Conservation (phyloP, 2,888 invertebrate species). For the Ophion slaviceki region DNA sequence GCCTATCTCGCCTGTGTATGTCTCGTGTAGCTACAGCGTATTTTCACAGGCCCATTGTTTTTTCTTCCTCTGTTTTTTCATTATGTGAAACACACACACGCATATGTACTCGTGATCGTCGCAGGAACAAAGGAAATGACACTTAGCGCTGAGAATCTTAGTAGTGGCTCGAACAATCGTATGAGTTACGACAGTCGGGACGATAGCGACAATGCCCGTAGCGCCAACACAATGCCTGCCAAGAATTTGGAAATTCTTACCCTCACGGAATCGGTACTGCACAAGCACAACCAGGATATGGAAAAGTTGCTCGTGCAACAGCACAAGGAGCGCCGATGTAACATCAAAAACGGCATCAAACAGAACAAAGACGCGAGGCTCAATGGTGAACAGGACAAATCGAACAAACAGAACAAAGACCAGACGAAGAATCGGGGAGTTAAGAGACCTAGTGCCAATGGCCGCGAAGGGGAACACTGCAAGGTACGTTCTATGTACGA, state of each 20-base stretch:
- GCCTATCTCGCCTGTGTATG: too few species aligned
- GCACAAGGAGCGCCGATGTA: conserved; percentile 87
- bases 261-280: conserved; percentile 87
- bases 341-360: conserved; percentile 84
- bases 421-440: conserved; percentile 84
- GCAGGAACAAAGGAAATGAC: conserved; percentile 83
- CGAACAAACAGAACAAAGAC: conserved; percentile 72
- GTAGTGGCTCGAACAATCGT: conserved; percentile 86
- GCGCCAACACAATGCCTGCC: conserved; percentile 73
- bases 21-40: neutral
- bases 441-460: conserved; percentile 87
- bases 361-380: conserved; percentile 83
- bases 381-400: conserved; percentile 82
- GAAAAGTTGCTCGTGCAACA: conserved; percentile 90
- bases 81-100: neutral
- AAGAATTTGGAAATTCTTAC: conserved; percentile 84
- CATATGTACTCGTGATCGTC: conserved; percentile 2
- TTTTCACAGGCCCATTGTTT: conserved; percentile 3
- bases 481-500: conserved; percentile 74
- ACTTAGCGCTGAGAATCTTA: conserved; percentile 86
- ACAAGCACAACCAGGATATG: conserved; percentile 91
- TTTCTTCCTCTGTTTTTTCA: neutral
- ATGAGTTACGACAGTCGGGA: conserved; percentile 84
- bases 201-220: conserved; percentile 84
- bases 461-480: conserved; percentile 85